These are phyloP conservation scores for Xiphydria camelus DNA, from an alignment of 2,888 invertebrate genomes.

Conservation along the genomic window DNA sequence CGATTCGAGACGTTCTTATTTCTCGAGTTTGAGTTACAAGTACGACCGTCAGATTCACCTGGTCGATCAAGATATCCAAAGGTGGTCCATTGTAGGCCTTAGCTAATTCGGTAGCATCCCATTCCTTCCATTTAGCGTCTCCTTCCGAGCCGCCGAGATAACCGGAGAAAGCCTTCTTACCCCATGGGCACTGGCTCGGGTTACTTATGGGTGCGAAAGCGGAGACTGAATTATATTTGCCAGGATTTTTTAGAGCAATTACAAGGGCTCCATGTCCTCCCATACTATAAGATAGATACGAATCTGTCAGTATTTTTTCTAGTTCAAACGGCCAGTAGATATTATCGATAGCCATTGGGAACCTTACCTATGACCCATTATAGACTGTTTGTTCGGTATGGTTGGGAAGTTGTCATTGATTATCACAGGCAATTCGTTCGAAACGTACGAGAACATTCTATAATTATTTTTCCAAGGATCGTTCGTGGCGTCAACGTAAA, in stretches of 20 bases:
- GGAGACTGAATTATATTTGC: constrained; percentile 83
- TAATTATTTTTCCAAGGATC: constrained; percentile 94
- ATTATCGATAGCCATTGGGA: background rate
- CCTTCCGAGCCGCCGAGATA: constrained; percentile 74
- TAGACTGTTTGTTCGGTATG: constrained; percentile 66
- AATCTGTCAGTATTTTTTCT: constrained; percentile 3
- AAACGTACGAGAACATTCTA: constrained; percentile 94
- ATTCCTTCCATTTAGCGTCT: constrained; percentile 71
- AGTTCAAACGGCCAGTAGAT: background rate
- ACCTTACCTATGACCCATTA: constrained; percentile 77
- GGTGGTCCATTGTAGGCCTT: constrained; percentile 82
- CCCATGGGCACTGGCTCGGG: constrained; percentile 85
- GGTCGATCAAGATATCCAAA: constrained; percentile 84
- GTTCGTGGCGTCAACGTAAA: constrained; percentile 89
- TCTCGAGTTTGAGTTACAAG: background rate
- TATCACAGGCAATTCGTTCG: constrained; percentile 77
- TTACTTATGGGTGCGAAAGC: constrained; percentile 96
- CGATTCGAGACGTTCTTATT: no score
- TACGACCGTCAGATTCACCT: constrained; percentile 63
- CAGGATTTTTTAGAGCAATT: constrained; percentile 88
- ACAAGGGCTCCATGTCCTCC: constrained; percentile 97
- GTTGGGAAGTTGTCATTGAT: constrained; percentile 76
- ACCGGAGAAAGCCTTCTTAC: constrained; percentile 80
- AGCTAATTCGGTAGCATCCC: constrained; percentile 87
- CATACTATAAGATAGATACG: constrained; percentile 72